Evolutionary conservation across 2,888 invertebrate genomes (phyloP), one percentile per base, ranked within the genome.

Genomic region (Ochropleura leucogaster): DNA sequence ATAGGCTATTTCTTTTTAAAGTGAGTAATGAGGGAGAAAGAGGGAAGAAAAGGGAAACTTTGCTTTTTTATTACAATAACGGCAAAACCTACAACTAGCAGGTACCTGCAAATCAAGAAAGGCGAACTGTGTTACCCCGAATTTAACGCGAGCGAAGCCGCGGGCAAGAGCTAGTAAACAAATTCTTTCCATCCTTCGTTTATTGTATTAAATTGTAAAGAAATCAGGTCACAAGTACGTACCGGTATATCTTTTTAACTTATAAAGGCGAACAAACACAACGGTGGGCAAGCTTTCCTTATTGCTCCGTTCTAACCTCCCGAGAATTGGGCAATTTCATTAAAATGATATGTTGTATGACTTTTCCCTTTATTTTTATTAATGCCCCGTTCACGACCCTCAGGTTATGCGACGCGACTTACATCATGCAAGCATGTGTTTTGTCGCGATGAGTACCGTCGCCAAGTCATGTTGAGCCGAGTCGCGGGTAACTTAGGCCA

Each of bases 321-420:
- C 0, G 18, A 14, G 51, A 40, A 46, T 63, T 49, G 16, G 20
- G 6, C 46, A 72, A 46, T 72, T 72, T 76, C 46, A 63, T 30
- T 64, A 18, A 42, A 20, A 44, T 72, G 57, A 57, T 63, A 72
- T 51, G 6, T 49, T 18, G 60, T 53, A 42, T 53, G 42, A 20
- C 68, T 20, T 49, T n/a, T 9, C 14, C 46, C 44, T 44, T 62
- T 20, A n/a, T n/a, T n/a, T 44, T 62, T 44, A 44, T 44, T 44
- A n/a, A 4, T 8, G 16, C 30, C 16, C 9, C 59, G 30, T 40
- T 40, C 59, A 16, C 16, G 8, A 59, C 59, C 59, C 59, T 40
- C 8, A 8, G 10, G 59, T 57, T 57, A 30, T 12, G 30, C 57
- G 57, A 57, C 30, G 57, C 57, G 16, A 59, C 16, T 40, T 40